Evolutionary conservation across 2,888 invertebrate species (phyloP).

Genomic region (Noctua fimbriata): DNA sequence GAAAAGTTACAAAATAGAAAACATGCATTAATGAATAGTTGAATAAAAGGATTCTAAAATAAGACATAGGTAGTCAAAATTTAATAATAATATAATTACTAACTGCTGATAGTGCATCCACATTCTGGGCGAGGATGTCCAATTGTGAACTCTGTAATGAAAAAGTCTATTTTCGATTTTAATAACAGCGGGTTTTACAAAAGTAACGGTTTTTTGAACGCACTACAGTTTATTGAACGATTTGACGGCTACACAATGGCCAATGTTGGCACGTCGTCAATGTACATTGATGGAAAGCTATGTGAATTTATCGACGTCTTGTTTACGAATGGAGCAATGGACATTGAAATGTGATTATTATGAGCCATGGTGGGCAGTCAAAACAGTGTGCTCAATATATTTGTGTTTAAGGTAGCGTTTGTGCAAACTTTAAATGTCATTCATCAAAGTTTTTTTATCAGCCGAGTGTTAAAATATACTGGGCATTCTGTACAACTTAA

Average conservation of each 20-base stretch:
- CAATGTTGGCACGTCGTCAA: conserved; percentile 20
- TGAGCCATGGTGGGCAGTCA: not conserved
- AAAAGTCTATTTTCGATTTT: conserved; percentile 43
- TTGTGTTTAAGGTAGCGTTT: not conserved
- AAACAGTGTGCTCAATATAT: not conserved
- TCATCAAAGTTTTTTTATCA: not conserved
- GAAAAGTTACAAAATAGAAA: not conserved
- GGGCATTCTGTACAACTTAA: not conserved
- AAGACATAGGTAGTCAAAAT: conserved; percentile 5
- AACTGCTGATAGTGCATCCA: conserved; percentile 66
- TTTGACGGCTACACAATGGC: conserved; percentile 6
- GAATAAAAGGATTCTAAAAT: conserved; percentile 2
- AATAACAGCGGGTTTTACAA: conserved; percentile 17
- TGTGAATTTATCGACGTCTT: conserved; percentile 27
- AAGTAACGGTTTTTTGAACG: conserved; percentile 39
- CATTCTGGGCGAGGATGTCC: conserved; percentile 61
- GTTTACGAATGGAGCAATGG: conserved; percentile 56
- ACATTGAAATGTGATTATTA: conserved; percentile 19
- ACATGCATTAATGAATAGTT: not conserved
- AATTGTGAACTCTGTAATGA: conserved; percentile 64
- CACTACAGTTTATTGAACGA: conserved; percentile 7
- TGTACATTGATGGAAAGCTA: conserved; percentile 15
- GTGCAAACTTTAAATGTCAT: not conserved
- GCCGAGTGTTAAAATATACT: not conserved
- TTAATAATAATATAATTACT: conserved; percentile 30